phyloP scores from a whole-genome alignment of 2,113 vertebrate species.

The Catharus minimus region DNA sequence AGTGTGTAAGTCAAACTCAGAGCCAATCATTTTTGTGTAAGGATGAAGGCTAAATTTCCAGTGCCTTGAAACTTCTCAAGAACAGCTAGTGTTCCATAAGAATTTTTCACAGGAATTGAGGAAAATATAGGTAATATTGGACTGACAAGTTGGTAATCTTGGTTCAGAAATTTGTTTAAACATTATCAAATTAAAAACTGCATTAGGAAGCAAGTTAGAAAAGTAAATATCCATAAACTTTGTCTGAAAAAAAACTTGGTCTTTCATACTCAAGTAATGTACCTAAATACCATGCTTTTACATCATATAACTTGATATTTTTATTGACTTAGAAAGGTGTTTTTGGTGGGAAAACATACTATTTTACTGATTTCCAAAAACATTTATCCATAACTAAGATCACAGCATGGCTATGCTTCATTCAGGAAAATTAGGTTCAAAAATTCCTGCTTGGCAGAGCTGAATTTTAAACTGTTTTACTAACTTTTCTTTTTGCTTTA shows the following conservation, averaged over 20 bases:
- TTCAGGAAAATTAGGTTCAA: conserved; percentile 15
- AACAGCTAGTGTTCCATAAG: not conserved
- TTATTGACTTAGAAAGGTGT: conserved; percentile 38
- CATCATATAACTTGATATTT: conserved; percentile 27
- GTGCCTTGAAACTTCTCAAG: not conserved
- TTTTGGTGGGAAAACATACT: not conserved
- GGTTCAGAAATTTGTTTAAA: not conserved
- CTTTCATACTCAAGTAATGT: conserved; percentile 29
- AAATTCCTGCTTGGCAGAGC: conserved; percentile 17
- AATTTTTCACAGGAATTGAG: not conserved
- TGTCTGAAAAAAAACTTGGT: not conserved
- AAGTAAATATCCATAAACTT: not conserved
- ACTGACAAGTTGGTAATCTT: not conserved
- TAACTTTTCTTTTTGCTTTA: not conserved
- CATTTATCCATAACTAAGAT: conserved; percentile 44
- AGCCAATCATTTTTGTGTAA: not conserved
- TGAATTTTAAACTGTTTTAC: not conserved
- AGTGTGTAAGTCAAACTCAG: not conserved
- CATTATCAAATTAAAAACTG: not conserved
- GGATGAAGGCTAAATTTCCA: not conserved
- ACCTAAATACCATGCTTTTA: conserved; percentile 32
- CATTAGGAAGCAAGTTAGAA: not conserved
- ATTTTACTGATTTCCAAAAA: conserved; percentile 37
- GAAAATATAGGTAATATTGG: not conserved
- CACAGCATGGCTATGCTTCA: not conserved